Evolutionary conservation across 2,797 vertebrate genomes (phyloP).

Genomic region (Neopelma chrysocephalum): DNA sequence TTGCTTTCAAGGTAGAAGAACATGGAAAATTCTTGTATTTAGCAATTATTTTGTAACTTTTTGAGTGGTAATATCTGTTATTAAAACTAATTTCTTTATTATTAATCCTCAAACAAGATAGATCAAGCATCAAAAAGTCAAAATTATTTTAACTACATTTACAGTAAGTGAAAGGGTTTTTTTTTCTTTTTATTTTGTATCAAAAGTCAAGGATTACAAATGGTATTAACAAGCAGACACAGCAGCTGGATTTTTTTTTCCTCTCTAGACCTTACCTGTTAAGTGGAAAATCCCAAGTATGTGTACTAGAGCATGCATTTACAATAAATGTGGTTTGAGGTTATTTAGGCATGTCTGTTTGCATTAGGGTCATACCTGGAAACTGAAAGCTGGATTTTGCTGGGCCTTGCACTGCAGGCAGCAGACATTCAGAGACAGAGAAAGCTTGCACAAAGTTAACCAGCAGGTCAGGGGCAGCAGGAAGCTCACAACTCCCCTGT

Average conservation of each 20-base stretch:
- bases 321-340: neutral
- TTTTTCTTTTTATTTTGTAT: neutral
- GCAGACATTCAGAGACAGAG: neutral
- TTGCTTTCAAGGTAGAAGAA: neutral
- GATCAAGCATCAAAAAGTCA: neutral
- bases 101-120: neutral
- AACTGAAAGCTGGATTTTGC: neutral
- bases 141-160: neutral
- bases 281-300: neutral
- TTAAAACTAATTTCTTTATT: neutral
- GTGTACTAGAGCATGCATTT: neutral
- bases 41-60: neutral
- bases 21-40: neutral
- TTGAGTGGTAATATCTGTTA: neutral
- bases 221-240: neutral
- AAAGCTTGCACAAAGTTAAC: neutral
- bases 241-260: neutral
- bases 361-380: neutral
- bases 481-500: neutral
- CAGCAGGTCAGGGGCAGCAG: neutral
- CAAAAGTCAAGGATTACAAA: neutral
- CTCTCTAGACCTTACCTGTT: accelerated
- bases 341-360: neutral
- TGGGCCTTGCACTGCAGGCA: neutral
- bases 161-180: accelerated